phyloP scores from a whole-genome alignment of 2,113 vertebrate species.

The Apodemus sylvaticus region DNA sequence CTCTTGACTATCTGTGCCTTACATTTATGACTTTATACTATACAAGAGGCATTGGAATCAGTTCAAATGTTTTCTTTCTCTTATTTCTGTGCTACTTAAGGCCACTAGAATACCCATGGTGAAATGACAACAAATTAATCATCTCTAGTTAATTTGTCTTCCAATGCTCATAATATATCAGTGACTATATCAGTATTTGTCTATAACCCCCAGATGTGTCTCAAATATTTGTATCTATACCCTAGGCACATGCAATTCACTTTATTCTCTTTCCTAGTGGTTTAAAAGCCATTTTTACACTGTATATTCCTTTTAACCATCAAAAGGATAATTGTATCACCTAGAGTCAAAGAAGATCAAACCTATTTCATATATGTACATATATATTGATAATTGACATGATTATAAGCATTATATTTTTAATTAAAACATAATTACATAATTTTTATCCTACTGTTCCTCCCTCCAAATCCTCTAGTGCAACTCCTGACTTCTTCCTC shows the following conservation, averaged over 20 bases:
- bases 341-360: background rate
- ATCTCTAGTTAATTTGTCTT: background rate
- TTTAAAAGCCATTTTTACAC: background rate
- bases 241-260: background rate
- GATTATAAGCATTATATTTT: background rate
- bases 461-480: background rate
- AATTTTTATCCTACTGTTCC: background rate
- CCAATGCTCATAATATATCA: background rate
- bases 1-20: background rate
- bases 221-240: background rate
- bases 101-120: background rate
- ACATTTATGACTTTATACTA: background rate
- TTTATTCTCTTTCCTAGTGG: background rate
- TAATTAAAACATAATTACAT: background rate
- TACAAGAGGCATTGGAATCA: background rate
- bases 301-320: background rate
- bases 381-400: background rate
- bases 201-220: background rate
- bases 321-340: background rate
- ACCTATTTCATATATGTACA: background rate
- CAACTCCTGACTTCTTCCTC: background rate
- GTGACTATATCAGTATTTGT: background rate
- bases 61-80: background rate
- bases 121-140: background rate
- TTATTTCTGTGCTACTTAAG: background rate